Base-by-base conservation (phyloP, 2,113 vertebrate species). In the Syngnathus scovelli region DNA sequence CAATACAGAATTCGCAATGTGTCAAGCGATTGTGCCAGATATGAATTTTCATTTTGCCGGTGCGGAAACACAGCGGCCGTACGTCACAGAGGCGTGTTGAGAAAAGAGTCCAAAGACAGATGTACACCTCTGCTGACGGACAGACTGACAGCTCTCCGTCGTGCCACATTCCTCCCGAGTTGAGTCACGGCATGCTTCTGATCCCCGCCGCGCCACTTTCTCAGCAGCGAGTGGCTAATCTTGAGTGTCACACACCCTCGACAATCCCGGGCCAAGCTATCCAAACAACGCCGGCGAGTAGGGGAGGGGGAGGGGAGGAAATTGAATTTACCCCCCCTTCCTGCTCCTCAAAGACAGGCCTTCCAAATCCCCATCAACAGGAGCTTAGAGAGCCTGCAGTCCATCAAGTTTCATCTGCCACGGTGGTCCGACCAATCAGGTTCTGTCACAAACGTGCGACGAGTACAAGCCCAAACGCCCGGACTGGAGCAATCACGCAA, bases 351-450 rank as follows among this genome's bases (percentile, higher is more conserved):
- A 88, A 88, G 85, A 86, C 77, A 83, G 78, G 76, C 86, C 71
- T 62, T 75, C 81, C 79, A 87, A 87, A 88, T 87, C 86, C 86
- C 85, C 85, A 86, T 87, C 86, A 89, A 88, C 83, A 78, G 81
- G 77, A 86, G 86, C 85, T 88, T 86, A 86, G 80, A 81, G 75
- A 74, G 85, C 75, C 86, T 88, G 88, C 78, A 85, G 79, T 85
- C 88, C 85, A 85, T 88, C 86, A 86, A 84, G 84, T 85, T 88
- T 90, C 86, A 85, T 86, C 87, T 83, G 84, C 81, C 73, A 75
- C 77, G 85, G 87, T 87, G 86, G 88, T 87, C 88, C 51, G 12
- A 69, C 85, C 86, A 87, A 86, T 82, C 80, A 84, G 84, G 69
- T 81, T 72, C 72, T 71, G 78, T 63, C 73, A 70, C 77, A 78